Base-by-base conservation (phyloP, 2,888 invertebrate species). In the Nomada ruficornis region DNA sequence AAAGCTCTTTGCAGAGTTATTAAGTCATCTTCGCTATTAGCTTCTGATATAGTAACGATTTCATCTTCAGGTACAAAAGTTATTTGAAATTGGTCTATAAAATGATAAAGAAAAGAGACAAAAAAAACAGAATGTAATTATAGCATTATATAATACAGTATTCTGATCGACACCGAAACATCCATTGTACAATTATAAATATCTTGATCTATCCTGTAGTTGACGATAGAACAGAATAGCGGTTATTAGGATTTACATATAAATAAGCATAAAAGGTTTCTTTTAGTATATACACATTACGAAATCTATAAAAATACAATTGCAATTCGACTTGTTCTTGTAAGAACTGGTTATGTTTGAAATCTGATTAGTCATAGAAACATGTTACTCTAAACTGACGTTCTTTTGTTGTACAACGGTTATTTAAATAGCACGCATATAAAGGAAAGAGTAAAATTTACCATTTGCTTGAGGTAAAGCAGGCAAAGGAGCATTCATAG, bases 51-150 rank as follows among this genome's bases (percentile, higher is more conserved):
- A 70, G 91, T 92, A 79, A 92, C 90, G 82, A 91, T 90, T 84
- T 91, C 90, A 71, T 91, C 91, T 79, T 91, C 92, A 83, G 92
- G 90, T 89, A 91, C 90, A 87, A 92, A 91, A 83, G 90, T 89
- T 83, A 91, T 88, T 69, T 86, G 89, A 89, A 91, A 91, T 81
- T 92, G 91, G 79, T 86, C 91, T 92, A 85, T 73, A 88, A 89
- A 88, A 86, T 60, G 82, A 76, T 77, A 74, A 73, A 74, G n/a
- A 72, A 55, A 77, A 47, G 3, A 2, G 47, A 15, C 3, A 47
- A 47, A 59, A 60, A 78, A 76, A 73, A 55, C 7, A 44, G 62
- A 54, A 74, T 15, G 50, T 60, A 15, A 36, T 54, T 57, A 67
- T 18, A n/a, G 42, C n/a, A 13, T 71, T 55, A 57, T 23, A 18